These are phyloP conservation scores for Gymnorhina tibicen DNA, from an alignment of 2,113 vertebrate genomes.

Conservation along the genomic window DNA sequence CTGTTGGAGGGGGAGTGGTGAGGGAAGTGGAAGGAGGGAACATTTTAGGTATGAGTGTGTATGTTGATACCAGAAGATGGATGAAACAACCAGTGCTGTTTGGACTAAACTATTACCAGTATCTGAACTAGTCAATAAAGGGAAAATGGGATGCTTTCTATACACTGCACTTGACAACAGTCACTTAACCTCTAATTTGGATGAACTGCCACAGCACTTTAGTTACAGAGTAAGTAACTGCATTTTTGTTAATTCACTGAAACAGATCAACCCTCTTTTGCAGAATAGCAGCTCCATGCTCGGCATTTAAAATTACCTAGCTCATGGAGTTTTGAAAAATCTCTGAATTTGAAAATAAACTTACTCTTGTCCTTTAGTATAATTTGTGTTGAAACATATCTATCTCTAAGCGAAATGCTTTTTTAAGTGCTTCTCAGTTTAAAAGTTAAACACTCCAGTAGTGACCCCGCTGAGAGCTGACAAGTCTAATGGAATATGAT, in stretches of 20 bases:
- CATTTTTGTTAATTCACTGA: not conserved
- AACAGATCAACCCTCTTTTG: not conserved
- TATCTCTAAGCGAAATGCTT: not conserved
- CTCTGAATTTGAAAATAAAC: not conserved
- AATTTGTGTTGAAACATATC: not conserved
- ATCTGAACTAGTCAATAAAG: not conserved
- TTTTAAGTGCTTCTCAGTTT: conserved; percentile 37
- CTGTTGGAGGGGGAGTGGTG: not conserved
- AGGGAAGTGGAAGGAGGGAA: not conserved
- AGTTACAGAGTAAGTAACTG: not conserved
- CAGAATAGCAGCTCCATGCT: not conserved
- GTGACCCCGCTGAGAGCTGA: not conserved
- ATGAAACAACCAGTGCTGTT: not conserved
- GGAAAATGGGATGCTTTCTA: not conserved
- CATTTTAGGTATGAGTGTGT: not conserved
- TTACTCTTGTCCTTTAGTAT: not conserved
- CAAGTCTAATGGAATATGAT: conserved; percentile 37
- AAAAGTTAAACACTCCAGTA: conserved; percentile 45
- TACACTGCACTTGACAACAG: not conserved
- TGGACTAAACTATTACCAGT: not conserved
- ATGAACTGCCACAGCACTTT: not conserved
- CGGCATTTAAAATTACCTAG: not conserved
- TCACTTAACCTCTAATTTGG: not conserved
- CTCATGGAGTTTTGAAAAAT: not conserved
- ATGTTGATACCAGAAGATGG: not conserved